A percentile compares a stretch with the other conserved stretches of the same genome.
Evolutionary conservation across 2,888 invertebrate genomes (phyloP).

Genomic region (Zele albiditarsus): DNA sequence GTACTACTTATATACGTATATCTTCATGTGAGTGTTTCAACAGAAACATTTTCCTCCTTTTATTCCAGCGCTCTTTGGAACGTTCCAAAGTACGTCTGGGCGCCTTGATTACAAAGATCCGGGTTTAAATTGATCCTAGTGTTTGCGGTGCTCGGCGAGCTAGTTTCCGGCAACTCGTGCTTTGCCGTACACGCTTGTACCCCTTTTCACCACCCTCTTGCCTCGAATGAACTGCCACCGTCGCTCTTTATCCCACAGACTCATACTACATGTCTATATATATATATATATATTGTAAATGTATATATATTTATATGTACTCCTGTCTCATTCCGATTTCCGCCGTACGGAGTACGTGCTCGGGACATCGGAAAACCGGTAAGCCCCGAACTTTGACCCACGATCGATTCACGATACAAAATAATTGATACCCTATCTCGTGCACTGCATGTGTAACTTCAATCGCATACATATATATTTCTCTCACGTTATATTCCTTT

Average conservation of each 20-base stretch:
- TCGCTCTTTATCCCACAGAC: conserved; percentile 30
- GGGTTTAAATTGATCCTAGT: conserved; percentile 69
- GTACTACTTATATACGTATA: neutral
- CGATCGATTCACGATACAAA: conserved; percentile 57
- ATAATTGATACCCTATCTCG: conserved; percentile 55
- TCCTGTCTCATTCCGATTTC: neutral
- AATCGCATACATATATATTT: neutral
- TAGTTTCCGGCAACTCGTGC: conserved; percentile 41
- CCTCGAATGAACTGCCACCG: conserved; percentile 44
- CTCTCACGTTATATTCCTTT: too few relatives aligned
- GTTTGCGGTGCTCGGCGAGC: conserved; percentile 59
- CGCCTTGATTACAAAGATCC: conserved; percentile 71
- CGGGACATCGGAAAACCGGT: conserved; percentile 50
- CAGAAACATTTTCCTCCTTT: conserved; percentile 42
- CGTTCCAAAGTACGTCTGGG: conserved; percentile 46
- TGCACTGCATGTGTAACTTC: conserved; percentile 3
- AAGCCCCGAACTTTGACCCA: conserved; percentile 61
- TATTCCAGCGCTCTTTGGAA: conserved; percentile 40
- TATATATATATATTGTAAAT: conserved; percentile 6
- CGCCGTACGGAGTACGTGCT: conserved; percentile 45
- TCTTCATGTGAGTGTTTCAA: conserved; percentile 22
- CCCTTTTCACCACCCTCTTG: neutral
- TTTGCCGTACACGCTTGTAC: conserved; percentile 35
- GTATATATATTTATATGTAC: neutral
- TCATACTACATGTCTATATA: conserved; percentile 19